Base-by-base conservation (phyloP, 2,888 invertebrate species). In the Coenonympha arcania region DNA sequence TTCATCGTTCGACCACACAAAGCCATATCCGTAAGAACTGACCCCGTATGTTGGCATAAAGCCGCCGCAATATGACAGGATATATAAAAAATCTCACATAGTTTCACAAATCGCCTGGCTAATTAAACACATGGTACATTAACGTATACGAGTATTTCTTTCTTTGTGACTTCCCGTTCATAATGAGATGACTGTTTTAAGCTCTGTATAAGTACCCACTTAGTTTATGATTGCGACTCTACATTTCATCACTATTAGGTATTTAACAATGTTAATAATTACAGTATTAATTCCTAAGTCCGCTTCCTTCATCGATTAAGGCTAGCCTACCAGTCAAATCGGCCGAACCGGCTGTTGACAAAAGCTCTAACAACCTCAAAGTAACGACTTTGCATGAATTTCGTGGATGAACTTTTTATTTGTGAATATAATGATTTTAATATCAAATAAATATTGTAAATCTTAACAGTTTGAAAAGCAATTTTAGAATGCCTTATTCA, bases 131-230 rank as follows among this genome's bases (percentile, higher is more conserved):
- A 31, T 26, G 28, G 37, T 20, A 36, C 43, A 44, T 47, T 68
- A 71, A 66, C 67, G 61, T 67, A n/a, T n/a, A n/a, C n/a, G n/a
- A n/a, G n/a, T n/a, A n/a, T n/a, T n/a, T 59, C 60, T 63, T 60
- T 74, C 69, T 73, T 77, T 76, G 73, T 68, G 76, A 74, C 74
- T 79, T 77, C 76, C 28, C 41, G 19, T 28, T 41, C 8, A 30
- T 24, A 24, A 24, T 22, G 22, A 11, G 13, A 30, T 30, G 1
- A 13, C 13, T 3, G 30, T 1, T 13, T 13, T 13, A 5, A 30
- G 28, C 4, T n/a, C 2, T 8, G 26, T 4, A 30, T 1, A n/a
- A n/a, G n/a, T n/a, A 11, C 13, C 11, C 13, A 30, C 13, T n/a
- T n/a, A n/a, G n/a, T n/a, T n/a, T n/a, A n/a, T n/a, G n/a, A n/a